These are phyloP conservation scores for Drymonia ruficornis DNA, from an alignment of 2,888 invertebrate genomes.

Conservation along the genomic window DNA sequence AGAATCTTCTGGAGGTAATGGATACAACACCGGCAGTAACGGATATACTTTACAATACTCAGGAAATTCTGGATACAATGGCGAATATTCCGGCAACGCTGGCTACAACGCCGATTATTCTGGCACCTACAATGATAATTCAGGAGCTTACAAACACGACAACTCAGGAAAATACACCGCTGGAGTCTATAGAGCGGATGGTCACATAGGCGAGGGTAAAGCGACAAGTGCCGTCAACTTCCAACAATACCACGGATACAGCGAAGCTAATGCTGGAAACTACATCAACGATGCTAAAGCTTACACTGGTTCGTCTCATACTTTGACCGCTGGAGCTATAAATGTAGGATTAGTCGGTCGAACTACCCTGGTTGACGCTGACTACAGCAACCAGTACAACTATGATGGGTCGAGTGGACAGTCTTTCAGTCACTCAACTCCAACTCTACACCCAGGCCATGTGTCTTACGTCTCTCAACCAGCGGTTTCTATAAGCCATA, in stretches of 20 bases:
- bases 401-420: slow-evolving; percentile 49
- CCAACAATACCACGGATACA: slow-evolving; percentile 52
- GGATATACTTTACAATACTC: slow-evolving; percentile 23
- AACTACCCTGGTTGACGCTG: slow-evolving; percentile 71
- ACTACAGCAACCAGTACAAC: slow-evolving; percentile 56
- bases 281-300: slow-evolving; percentile 64
- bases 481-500: slow-evolving; percentile 69
- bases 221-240: slow-evolving; percentile 21
- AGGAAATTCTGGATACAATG: not conserved
- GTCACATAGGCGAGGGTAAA: slow-evolving; percentile 55
- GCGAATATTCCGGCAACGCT: slow-evolving; percentile 12
- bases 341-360: slow-evolving; percentile 80
- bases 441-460: slow-evolving; percentile 57
- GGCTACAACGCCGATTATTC: slow-evolving; percentile 33
- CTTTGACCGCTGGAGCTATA: slow-evolving; percentile 75
- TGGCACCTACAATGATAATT: slow-evolving; percentile 50
- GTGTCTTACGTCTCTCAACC: slow-evolving; percentile 62
- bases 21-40: slow-evolving; percentile 13
- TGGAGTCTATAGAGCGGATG: slow-evolving; percentile 62
- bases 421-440: slow-evolving; percentile 42
- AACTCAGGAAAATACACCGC: slow-evolving; percentile 61
- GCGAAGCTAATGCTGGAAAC: slow-evolving; percentile 59
- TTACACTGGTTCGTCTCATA: slow-evolving; percentile 68
- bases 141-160: slow-evolving; percentile 54
- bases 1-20: slow-evolving; percentile 11